Percentiles rank a stretch among this genome's conserved stretches.
Evolutionary conservation across 2,113 vertebrate species (phyloP).

Genomic region (Lepisosteus oculatus): DNA sequence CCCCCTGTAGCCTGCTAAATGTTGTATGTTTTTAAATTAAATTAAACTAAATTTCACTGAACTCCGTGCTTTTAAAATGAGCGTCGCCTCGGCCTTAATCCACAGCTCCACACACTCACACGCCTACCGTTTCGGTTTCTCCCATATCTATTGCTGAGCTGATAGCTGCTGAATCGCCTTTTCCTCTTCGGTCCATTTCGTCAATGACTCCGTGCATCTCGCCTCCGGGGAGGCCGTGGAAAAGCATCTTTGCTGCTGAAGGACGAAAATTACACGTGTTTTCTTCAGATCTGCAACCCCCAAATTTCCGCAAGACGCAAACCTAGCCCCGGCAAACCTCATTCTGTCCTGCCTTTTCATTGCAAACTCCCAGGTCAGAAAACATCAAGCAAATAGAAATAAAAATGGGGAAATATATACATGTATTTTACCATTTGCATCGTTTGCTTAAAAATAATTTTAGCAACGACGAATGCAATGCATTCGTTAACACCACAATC

Average conservation of each 20-base stretch:
- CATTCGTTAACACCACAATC: neutral
- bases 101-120: conserved; percentile 9
- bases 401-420: conserved; percentile 47
- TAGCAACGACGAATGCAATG: conserved; percentile 34
- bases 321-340: conserved; percentile 61
- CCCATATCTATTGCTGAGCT: conserved; percentile 98
- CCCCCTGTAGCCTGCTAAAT: no score
- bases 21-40: no score
- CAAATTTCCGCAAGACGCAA: conserved; percentile 80
- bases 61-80: no score
- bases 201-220: conserved; percentile 97
- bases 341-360: conserved; percentile 42
- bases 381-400: conserved; percentile 39
- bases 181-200: conserved; percentile 93
- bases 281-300: conserved; percentile 71
- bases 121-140: conserved; percentile 94
- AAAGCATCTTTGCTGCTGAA: conserved; percentile 85
- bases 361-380: conserved; percentile 52
- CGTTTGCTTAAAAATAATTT: conserved; percentile 46
- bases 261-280: conserved; percentile 72
- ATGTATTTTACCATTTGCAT: conserved; percentile 58
- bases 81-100: conserved; percentile 7
- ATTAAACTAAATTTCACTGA: no score
- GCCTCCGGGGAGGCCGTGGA: conserved; percentile 94
- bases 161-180: conserved; percentile 91